These are phyloP conservation scores for Caenorhabditis japonica DNA, from an alignment of 2,888 invertebrate species.

Conservation along the genomic window DNA sequence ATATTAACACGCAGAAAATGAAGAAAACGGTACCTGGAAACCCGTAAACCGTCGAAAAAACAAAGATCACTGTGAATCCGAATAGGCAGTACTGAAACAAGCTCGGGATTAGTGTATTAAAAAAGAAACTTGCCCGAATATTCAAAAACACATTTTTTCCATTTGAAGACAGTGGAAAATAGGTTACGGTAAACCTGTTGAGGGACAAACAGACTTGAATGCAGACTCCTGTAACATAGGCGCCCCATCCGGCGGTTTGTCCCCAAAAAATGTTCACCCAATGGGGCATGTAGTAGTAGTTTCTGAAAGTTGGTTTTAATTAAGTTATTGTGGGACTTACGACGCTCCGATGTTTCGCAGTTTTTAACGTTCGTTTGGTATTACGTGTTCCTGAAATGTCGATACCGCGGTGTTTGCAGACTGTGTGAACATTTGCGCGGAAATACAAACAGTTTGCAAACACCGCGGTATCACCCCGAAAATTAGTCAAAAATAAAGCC, in stretches of 20 bases:
- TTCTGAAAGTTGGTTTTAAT: conserved; percentile 7
- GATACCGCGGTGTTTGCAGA: too few species aligned
- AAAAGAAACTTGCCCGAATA: not conserved
- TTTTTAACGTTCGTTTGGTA: not conserved
- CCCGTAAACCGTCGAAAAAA: conserved; percentile 20
- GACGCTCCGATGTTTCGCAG: not conserved
- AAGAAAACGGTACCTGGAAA: conserved; percentile 11
- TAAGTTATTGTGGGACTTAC: not conserved
- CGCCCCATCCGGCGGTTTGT: conserved; percentile 44
- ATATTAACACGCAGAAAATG: too few species aligned
- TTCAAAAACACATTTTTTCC: conserved; percentile 12
- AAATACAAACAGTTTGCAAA: too few species aligned
- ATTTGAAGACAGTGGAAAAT: conserved; percentile 30
- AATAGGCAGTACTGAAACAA: conserved; percentile 35
- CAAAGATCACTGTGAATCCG: not conserved
- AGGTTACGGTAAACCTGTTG: conserved; percentile 32
- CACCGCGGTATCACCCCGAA: too few species aligned
- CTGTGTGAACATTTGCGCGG: too few species aligned
- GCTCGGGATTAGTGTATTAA: not conserved
- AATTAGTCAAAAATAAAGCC: too few species aligned
- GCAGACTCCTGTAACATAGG: conserved; percentile 26
- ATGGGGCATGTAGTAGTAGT: conserved; percentile 31
- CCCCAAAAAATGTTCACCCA: conserved; percentile 34
- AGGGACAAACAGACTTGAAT: conserved; percentile 37
- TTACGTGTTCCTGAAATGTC: too few species aligned